Base-by-base conservation (phyloP, 2,113 vertebrate genomes). In the Myrmophylax atrothorax region DNA sequence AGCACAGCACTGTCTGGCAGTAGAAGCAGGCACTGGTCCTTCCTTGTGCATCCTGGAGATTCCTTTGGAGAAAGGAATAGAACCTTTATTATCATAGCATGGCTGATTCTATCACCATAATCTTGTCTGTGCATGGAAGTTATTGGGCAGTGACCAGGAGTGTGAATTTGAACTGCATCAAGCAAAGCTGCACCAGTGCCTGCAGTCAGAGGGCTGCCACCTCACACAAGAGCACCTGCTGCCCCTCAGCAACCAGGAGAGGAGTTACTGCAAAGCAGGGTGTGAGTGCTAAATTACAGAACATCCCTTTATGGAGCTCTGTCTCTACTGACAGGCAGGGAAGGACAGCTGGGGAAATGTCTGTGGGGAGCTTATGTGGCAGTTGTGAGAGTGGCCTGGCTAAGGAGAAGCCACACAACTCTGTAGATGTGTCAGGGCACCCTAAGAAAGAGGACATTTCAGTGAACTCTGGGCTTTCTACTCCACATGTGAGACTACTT, bases 341-440 rank as follows among this genome's bases (percentile, higher is more conserved):
- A 78, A 53, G 7, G 15, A 31, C 50, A 84, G 40, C 31, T 18
- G 5, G 15, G 18, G 17, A 18, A 89, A 62, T 23, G 15, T 44
- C 67, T 69, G 49, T 0, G 0, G 12, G 13, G n/a, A 90, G 12
- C 11, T 47, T 20, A 5, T n/a, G 14, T 10, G 28, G 17, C 50
- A n/a, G 1, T 10, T 75, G n/a, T 31, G 56, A 75, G 37, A 62
- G 24, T 5, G 16, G 35, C 58, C 37, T 50, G 72, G 49, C 31
- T 16, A 28, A 42, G 28, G 40, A 25, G 11, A 66, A 1, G 3
- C 8, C 23, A 24, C 58, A 62, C n/a, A 58, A 3, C 8, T 60
- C 50, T 53, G 16, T 12, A 62, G 28, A 58, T 12, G 3, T 49
- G 49, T 16, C 44, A 90, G 44, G 50, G 24, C 16, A 66, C 8